Evolutionary conservation across 2,797 vertebrate genomes (phyloP).

Genomic region (Pempheris klunzingeri): DNA sequence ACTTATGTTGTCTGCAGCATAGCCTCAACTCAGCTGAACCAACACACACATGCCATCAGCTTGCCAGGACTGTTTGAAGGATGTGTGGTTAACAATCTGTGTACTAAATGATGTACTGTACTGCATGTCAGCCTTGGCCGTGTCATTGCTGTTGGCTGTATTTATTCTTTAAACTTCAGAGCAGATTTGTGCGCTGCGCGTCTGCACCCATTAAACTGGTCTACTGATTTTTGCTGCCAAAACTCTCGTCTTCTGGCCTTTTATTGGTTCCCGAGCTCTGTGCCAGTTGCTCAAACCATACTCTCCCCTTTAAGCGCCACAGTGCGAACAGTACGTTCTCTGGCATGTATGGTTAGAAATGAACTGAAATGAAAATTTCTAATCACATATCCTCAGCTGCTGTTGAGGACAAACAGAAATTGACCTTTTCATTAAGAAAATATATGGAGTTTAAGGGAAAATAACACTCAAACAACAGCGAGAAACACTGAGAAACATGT

Average conservation of each 20-base stretch:
- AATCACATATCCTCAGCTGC: background rate
- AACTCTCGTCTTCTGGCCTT: conserved; percentile 44
- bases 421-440: conserved; percentile 28
- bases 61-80: conserved; percentile 12
- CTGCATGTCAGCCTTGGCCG: conserved; percentile 26
- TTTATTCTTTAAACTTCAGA: conserved; percentile 54
- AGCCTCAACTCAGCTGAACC: conserved; percentile 10
- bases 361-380: conserved; percentile 15
- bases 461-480: conserved; percentile 1
- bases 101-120: conserved; percentile 27
- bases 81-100: conserved; percentile 27
- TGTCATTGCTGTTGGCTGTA: conserved; percentile 27
- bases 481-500: conserved; percentile 39
- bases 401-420: background rate
- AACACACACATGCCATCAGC: conserved; percentile 8
- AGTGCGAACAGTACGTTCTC: conserved; percentile 10
- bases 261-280: conserved; percentile 39
- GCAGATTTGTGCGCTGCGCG: conserved; percentile 52
- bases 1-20: background rate
- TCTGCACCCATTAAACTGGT: conserved; percentile 57
- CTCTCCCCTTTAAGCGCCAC: conserved; percentile 19
- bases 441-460: conserved; percentile 13
- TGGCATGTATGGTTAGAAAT: conserved; percentile 11
- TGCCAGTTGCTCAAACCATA: conserved; percentile 46
- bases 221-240: conserved; percentile 57